phyloP scores from a whole-genome alignment of 2,888 invertebrate species.

The Dicroscelio sp. region DNA sequence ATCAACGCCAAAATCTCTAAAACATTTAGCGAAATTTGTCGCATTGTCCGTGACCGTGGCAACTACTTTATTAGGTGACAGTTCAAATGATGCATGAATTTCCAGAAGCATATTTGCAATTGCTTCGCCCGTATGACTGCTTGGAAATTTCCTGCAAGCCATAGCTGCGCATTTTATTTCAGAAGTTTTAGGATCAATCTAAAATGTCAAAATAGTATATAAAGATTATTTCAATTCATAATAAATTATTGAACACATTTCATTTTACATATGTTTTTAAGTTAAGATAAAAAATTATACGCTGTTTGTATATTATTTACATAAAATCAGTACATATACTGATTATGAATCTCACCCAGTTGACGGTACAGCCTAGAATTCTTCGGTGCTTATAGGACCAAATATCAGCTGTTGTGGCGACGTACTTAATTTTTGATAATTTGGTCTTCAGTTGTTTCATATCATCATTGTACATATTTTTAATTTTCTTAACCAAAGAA shows the following conservation, averaged over 20 bases:
- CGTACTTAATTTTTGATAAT: neutral
- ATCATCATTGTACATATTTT: neutral
- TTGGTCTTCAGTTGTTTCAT: neutral
- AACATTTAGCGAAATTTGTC: no score
- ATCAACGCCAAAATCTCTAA: no score
- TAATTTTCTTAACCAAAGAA: neutral
- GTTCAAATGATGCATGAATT: no score
- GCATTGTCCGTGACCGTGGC: no score
- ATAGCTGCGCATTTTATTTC: neutral
- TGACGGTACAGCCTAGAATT: constrained; percentile 6
- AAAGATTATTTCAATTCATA: no score
- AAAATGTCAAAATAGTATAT: no score
- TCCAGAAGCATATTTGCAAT: neutral
- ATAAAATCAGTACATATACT: no score
- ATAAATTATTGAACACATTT: no score
- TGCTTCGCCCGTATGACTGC: neutral
- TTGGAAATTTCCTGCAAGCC: neutral
- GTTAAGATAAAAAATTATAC: no score
- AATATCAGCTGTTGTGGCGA: neutral
- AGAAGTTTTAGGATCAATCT: neutral
- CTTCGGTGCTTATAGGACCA: neutral
- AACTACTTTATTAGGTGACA: no score
- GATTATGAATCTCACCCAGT: neutral
- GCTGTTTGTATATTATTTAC: no score
- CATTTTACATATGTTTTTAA: no score